Conservation (phyloP, 2,797 vertebrate genomes). For the Rhinoraja longicauda region DNA sequence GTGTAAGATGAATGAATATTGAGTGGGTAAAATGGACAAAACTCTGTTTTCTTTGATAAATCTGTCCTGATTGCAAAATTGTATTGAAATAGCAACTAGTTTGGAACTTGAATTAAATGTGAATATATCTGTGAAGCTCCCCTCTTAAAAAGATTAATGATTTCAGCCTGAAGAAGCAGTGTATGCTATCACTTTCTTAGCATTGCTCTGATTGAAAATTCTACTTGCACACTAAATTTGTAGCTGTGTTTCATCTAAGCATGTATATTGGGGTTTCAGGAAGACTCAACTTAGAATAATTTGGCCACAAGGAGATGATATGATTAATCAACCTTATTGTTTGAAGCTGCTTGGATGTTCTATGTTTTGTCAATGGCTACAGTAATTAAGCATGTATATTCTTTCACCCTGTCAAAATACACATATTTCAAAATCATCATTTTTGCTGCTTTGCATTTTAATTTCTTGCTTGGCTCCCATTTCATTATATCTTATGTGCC, state of each 20-base stretch:
- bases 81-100: background rate
- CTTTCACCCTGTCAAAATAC: background rate
- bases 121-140: background rate
- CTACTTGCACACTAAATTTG: background rate
- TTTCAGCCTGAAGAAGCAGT: background rate
- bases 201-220: background rate
- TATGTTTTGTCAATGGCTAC: background rate
- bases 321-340: background rate
- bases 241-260: background rate
- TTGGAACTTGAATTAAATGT: background rate
- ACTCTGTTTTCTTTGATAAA: rapidly evolving
- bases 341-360: background rate
- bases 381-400: background rate
- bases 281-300: background rate
- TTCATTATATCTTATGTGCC: background rate
- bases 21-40: background rate
- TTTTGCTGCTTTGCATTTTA: background rate
- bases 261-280: too few relatives aligned
- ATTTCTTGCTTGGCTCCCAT: background rate
- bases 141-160: background rate
- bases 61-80: background rate
- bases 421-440: background rate
- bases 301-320: too few relatives aligned
- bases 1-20: too few relatives aligned
- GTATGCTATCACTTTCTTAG: background rate